Conservation (phyloP, 1,140 invertebrate species). For the Saxidomus purpurata region DNA sequence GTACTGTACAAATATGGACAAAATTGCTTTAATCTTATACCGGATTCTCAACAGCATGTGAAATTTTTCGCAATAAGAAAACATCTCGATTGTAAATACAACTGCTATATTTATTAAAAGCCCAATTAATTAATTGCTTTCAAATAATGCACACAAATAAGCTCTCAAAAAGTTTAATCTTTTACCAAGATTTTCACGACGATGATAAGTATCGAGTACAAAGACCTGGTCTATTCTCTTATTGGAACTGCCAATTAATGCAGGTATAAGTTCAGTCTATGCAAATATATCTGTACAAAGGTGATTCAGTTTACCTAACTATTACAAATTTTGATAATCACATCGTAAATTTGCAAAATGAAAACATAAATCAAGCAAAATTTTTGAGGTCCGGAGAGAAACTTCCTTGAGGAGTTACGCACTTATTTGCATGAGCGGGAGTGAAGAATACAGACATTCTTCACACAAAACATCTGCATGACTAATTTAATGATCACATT, state of each 20-base stretch:
- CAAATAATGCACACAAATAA: no score
- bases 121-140: no score
- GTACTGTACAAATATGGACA: background rate
- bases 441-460: background rate
- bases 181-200: background rate
- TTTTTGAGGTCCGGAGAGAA: background rate
- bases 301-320: background rate
- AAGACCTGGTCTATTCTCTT: background rate
- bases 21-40: background rate
- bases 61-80: background rate
- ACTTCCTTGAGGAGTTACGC: background rate
- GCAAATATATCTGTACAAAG: background rate
- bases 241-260: background rate
- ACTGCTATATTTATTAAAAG: no score
- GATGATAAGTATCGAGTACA: background rate
- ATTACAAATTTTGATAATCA: background rate
- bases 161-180: background rate
- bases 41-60: background rate
- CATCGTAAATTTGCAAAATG: background rate
- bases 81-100: background rate
- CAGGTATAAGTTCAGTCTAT: background rate
- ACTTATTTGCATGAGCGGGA: background rate
- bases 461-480: background rate
- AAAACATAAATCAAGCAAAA: conserved; percentile 17
- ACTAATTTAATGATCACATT: background rate